Evolutionary conservation across 2,113 vertebrate species (phyloP), one percentile per base, ranked within the genome.

Genomic region (Dermatemys mawii): DNA sequence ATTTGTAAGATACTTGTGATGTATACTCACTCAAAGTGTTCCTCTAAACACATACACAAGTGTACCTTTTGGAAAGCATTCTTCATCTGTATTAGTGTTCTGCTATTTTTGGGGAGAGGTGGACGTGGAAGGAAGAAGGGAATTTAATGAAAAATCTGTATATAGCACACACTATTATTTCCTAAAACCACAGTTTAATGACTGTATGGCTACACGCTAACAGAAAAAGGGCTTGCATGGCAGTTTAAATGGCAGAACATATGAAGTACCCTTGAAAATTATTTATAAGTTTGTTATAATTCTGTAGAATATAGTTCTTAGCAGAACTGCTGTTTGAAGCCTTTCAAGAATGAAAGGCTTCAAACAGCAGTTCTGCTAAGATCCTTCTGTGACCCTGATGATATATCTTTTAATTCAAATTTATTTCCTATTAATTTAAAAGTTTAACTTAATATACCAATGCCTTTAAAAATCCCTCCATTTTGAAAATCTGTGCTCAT

Each of bases 261-360:
- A 95, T 94, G 79, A 96, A 95, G 91, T 79, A 90, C 90, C 97
- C 96, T 46, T 46, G 46, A 46, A 46, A 46, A 46, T 46, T 46
- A 46, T 46, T 5, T 46, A 46, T 6, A 46, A 46, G 46, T 46
- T 46, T 46, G 46, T 46, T 46, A 46, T 8, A 46, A 46, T 46
- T 8, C 46, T 96, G 87, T 92, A 97, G 97, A 96, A n/a, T n/a
- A n/a, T n/a, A n/a, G n/a, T n/a, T n/a, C n/a, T n/a, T n/a, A n/a
- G n/a, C n/a, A n/a, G n/a, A n/a, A n/a, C n/a, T n/a, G n/a, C n/a
- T n/a, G n/a, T n/a, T n/a, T n/a, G n/a, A n/a, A n/a, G n/a, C n/a
- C n/a, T n/a, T n/a, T 97, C 96, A 96, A 94, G 94, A 96, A 95
- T 91, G 88, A 96, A 96, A 96, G 76, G 94, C 93, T 95, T 97